Evolutionary conservation across 2,888 invertebrate species (phyloP), one percentile per base, ranked within the genome.

Genomic region (Arge pagana): DNA sequence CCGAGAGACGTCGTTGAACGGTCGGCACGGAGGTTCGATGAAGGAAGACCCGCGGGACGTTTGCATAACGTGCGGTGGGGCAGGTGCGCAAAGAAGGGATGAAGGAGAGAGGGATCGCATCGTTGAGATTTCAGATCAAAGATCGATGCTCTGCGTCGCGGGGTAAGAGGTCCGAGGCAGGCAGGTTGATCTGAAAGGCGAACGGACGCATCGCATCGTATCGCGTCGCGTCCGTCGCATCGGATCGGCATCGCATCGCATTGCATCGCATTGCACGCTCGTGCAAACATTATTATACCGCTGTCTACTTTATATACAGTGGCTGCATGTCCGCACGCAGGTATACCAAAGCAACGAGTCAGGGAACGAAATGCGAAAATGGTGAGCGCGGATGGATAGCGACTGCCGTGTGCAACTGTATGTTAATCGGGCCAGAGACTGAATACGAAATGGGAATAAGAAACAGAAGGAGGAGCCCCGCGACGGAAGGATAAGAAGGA

Each of bases 371-470:
- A 64, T 61, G 63, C 59, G 63, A 63, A 62, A 65, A 64, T 62
- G 50, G 59, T 62, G 41, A 43, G 59, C 33, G 30, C 56, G 66
- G 60, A 68, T 66, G 66, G 63, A 64, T 69, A 68, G 60, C 58
- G 61, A 60, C 55, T 57, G 65, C 62, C 58, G 61, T 62, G 67
- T 62, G 67, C 65, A 66, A 72, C 70, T 71, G 68, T 71, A 72
- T 71, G 70, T 71, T 72, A 72, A 72, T 72, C 67, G 67, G 68
- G 70, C 67, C 66, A 66, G 62, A 67, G 63, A 65, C 68, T 68
- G 71, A 70, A 71, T 71, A 69, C 68, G 23, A 45, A 45, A 45
- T 45, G 31, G 71, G 67, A 72, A 71, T 71, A 69, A 71, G 67
- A 45, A 11, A 45, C n/a, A n/a, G n/a, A n/a, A n/a, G n/a, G n/a